Percentiles rank a stretch among this genome's conserved stretches.
phyloP scores from a whole-genome alignment of 2,888 invertebrate species.

The Isoperla grammatica region DNA sequence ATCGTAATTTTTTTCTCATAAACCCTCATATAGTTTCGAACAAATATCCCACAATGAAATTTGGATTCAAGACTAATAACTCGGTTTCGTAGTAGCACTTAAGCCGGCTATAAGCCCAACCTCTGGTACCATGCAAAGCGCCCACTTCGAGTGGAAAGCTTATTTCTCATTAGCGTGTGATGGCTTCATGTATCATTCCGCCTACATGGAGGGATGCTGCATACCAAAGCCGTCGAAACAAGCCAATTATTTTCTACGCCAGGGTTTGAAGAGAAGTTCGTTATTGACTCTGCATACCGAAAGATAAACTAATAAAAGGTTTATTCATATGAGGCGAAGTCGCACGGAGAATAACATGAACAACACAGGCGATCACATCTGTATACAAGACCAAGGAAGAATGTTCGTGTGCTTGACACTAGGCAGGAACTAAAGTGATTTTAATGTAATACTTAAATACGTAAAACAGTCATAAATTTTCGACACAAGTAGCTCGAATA shows the following conservation, averaged over 20 bases:
- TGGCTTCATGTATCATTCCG: conserved; percentile 20
- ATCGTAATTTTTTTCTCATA: too few relatives aligned
- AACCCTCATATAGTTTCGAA: not conserved
- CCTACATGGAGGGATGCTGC: conserved; percentile 2
- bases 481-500: too few relatives aligned
- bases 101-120: not conserved
- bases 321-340: too few relatives aligned
- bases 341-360: too few relatives aligned
- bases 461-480: too few relatives aligned
- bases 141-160: conserved; percentile 5
- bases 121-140: not conserved
- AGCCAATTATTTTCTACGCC: conserved; percentile 16
- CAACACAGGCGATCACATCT: too few relatives aligned
- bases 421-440: too few relatives aligned
- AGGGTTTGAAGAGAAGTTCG: not conserved
- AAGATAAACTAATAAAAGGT: too few relatives aligned
- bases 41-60: conserved; percentile 8
- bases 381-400: too few relatives aligned
- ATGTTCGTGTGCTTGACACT: too few relatives aligned
- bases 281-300: too few relatives aligned
- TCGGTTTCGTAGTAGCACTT: not conserved
- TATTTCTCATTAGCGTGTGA: conserved; percentile 20
- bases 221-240: conserved; percentile 1
- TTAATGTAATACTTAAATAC: too few relatives aligned
- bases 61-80: conserved; percentile 7